These are phyloP conservation scores for Xerus rutilus DNA, from an alignment of 2,797 vertebrate genomes.

Conservation along the genomic window DNA sequence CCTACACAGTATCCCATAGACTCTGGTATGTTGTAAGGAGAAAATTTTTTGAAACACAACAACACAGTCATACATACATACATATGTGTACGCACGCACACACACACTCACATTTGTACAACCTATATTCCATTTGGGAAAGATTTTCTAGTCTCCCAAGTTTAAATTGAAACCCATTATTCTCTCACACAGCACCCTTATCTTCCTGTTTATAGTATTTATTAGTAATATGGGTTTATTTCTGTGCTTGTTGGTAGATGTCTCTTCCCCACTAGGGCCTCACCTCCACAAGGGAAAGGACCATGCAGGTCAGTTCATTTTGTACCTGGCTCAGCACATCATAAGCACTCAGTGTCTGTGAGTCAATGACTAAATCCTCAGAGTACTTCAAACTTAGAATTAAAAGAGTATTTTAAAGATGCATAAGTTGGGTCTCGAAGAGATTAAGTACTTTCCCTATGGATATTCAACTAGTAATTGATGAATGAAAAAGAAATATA, in stretches of 20 bases:
- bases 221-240: neutral
- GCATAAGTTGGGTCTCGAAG: neutral
- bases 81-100: too few relatives aligned
- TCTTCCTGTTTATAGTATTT: neutral
- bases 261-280: neutral
- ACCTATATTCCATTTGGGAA: neutral
- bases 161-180: slow-evolving; percentile 7
- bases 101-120: neutral
- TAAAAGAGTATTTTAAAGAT: neutral
- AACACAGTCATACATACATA: neutral
- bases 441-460: neutral
- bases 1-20: too few relatives aligned
- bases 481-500: neutral
- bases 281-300: neutral
- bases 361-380: neutral
- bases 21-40: too few relatives aligned
- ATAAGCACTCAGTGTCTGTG: neutral
- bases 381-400: neutral
- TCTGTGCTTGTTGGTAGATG: neutral
- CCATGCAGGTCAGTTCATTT: neutral
- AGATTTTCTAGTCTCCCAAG: neutral
- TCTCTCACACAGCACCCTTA: neutral
- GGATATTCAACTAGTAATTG: neutral
- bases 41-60: neutral
- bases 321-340: neutral